Percentiles rank a stretch among this genome's conserved stretches.
Conservation (phyloP, 2,113 vertebrate species). For the Pyrgilauda ruficollis region DNA sequence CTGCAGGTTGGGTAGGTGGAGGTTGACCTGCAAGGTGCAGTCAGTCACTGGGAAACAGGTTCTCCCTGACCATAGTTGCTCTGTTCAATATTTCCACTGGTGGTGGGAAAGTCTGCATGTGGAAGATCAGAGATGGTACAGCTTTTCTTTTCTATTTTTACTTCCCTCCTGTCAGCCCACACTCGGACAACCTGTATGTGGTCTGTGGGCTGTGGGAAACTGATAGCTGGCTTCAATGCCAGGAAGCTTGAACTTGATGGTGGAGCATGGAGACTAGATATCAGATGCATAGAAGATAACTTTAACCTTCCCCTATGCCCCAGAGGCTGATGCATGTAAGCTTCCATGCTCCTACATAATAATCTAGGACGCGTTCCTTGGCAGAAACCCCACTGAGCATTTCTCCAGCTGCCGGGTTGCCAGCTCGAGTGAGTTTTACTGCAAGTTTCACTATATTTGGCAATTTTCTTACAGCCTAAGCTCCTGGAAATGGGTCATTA, state of each 20-base stretch:
- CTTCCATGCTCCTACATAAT: not conserved
- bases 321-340: not conserved
- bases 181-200: not conserved
- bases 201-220: not conserved
- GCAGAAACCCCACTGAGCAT: slow-evolving; percentile 38
- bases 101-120: not conserved
- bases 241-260: not conserved
- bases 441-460: slow-evolving; percentile 41
- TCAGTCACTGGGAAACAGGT: not conserved
- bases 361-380: slow-evolving; percentile 21
- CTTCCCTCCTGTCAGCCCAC: not conserved
- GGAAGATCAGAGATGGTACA: not conserved
- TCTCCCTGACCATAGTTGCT: not conserved
- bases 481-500: slow-evolving; percentile 50
- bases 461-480: slow-evolving; percentile 39
- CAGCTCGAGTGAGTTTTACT: slow-evolving; percentile 36
- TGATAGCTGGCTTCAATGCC: not conserved
- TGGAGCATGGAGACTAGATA: not conserved
- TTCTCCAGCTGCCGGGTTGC: slow-evolving; percentile 11
- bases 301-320: slow-evolving; percentile 31
- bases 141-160: slow-evolving; percentile 5
- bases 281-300: not conserved
- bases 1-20: not conserved
- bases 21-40: not conserved
- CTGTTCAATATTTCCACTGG: not conserved